phyloP scores from a whole-genome alignment of 2,797 vertebrate genomes.

The Alcedo atthis region DNA sequence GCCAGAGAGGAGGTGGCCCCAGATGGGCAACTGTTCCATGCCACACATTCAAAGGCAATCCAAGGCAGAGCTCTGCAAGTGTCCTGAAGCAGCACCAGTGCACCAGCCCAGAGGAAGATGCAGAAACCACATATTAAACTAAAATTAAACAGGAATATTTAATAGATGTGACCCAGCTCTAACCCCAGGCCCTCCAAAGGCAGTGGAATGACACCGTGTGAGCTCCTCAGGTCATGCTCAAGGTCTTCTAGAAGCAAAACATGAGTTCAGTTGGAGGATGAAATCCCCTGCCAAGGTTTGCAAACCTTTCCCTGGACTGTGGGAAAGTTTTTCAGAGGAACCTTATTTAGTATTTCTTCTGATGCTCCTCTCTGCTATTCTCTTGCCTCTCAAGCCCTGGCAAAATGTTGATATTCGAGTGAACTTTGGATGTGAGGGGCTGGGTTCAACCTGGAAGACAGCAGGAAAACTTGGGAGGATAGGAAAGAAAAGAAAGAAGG shows the following conservation, averaged over 20 bases:
- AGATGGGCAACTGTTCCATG: too few species aligned
- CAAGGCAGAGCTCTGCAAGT: neutral
- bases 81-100: neutral
- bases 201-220: neutral
- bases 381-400: neutral
- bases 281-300: neutral
- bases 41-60: neutral
- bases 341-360: neutral
- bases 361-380: neutral
- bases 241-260: neutral
- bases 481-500: neutral
- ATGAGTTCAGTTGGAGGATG: neutral
- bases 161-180: accelerated
- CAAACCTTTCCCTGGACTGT: neutral
- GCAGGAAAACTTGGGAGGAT: neutral
- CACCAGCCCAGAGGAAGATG: neutral
- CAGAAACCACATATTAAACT: neutral
- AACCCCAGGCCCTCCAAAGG: neutral
- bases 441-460: neutral
- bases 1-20: neutral
- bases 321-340: neutral
- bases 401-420: neutral
- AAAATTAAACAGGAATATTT: neutral
- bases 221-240: neutral
- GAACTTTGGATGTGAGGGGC: neutral